Percentiles rank a stretch among this genome's conserved stretches.
These are phyloP conservation scores for Drosophila pseudoananassae DNA, from an alignment of 1,140 invertebrate genomes.

Conservation along the genomic window DNA sequence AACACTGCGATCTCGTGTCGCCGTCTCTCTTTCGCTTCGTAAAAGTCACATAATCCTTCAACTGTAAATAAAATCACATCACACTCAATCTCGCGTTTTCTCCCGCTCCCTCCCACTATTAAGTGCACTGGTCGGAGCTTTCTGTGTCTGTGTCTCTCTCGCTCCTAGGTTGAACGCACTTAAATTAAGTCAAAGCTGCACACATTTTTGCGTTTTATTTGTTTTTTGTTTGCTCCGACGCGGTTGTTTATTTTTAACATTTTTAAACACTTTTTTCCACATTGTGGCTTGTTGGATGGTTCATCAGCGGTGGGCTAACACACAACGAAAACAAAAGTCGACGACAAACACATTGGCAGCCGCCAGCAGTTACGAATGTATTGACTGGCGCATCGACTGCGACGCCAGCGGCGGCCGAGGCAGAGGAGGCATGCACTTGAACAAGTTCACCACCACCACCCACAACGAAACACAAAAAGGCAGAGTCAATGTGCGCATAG, in stretches of 20 bases:
- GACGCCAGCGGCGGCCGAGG: conserved; percentile 24
- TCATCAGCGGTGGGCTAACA: neutral
- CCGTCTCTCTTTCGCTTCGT: conserved; percentile 41
- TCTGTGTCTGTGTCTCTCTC: conserved; percentile 23
- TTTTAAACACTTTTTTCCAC: conserved; percentile 33
- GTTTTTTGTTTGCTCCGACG: conserved; percentile 47
- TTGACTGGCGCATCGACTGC: conserved; percentile 15
- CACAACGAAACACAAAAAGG: conserved; percentile 18
- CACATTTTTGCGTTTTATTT: conserved; percentile 35
- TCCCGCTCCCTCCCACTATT: conserved; percentile 12
- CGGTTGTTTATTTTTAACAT: conserved; percentile 32
- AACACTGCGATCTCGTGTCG: conserved; percentile 45
- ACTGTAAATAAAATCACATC: conserved; percentile 66
- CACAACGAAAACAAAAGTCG: neutral
- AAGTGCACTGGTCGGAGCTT: conserved; percentile 20
- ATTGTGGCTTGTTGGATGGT: neutral
- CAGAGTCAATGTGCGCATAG: conserved; percentile 49
- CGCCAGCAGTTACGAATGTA: conserved; percentile 1
- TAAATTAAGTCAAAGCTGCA: conserved; percentile 84
- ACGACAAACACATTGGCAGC: conserved; percentile 3
- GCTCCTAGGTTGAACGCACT: conserved; percentile 80
- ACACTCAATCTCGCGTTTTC: conserved; percentile 5
- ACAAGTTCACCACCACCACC: conserved; percentile 58
- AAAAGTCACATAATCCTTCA: conserved; percentile 79
- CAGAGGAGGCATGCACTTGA: conserved; percentile 64